Conservation (phyloP, 2,888 invertebrate species). For the Agrilus mali region DNA sequence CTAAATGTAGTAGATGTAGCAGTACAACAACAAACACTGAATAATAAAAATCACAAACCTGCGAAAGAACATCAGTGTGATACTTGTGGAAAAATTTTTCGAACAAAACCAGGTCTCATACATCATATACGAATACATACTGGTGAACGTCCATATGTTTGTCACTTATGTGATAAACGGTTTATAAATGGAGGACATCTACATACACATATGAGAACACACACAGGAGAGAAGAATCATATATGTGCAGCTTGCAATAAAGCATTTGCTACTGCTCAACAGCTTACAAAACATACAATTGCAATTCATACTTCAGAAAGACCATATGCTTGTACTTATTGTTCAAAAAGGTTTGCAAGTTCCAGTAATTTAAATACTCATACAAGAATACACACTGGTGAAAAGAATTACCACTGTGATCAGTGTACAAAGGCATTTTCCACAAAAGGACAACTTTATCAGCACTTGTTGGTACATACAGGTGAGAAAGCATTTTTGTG, state of each 20-base stretch:
- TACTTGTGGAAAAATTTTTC: slow-evolving; percentile 32
- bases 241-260: slow-evolving; percentile 32
- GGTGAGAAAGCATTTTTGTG: slow-evolving; percentile 34
- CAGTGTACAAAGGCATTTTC: slow-evolving; percentile 33
- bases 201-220: slow-evolving; percentile 34
- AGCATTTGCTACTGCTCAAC: slow-evolving; percentile 34
- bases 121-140: slow-evolving; percentile 34
- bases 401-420: slow-evolving; percentile 34
- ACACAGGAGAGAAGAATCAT: slow-evolving; percentile 35
- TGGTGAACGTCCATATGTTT: slow-evolving; percentile 32
- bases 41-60: slow-evolving; percentile 18
- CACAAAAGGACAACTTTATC: slow-evolving; percentile 33
- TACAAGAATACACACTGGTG: slow-evolving; percentile 33
- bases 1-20: slow-evolving; percentile 5
- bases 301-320: slow-evolving; percentile 32
- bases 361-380: slow-evolving; percentile 34
- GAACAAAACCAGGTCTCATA: slow-evolving; percentile 31
- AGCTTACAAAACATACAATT: slow-evolving; percentile 33
- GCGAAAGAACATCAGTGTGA: slow-evolving; percentile 27
- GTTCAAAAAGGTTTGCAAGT: slow-evolving; percentile 32
- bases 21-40: slow-evolving; percentile 7
- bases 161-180: slow-evolving; percentile 32
- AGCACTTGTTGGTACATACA: slow-evolving; percentile 33
- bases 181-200: slow-evolving; percentile 34
- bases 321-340: slow-evolving; percentile 32